A percentile compares a stretch with the other conserved stretches of the same genome.
Evolutionary conservation across 2,797 vertebrate genomes (phyloP).

Genomic region (Potorous gilbertii): DNA sequence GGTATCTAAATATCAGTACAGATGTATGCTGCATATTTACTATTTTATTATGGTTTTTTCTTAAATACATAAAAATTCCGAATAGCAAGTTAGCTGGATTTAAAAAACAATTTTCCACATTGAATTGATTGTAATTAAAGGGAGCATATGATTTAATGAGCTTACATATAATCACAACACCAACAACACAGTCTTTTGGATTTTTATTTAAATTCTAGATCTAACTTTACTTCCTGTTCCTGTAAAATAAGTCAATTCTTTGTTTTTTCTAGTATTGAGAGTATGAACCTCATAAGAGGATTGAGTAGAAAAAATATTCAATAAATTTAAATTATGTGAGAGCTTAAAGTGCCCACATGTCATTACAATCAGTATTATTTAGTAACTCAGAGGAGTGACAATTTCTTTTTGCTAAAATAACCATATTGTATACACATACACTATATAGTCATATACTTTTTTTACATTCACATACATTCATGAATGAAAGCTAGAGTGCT

Average conservation of each 20-base stretch:
- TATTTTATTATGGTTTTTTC: background rate
- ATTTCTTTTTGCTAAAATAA: background rate
- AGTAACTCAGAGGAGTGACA: background rate
- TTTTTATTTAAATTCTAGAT: conserved; percentile 51
- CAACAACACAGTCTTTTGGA: conserved; percentile 20
- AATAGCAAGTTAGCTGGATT: background rate
- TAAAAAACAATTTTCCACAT: background rate
- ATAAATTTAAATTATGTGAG: conserved; percentile 10
- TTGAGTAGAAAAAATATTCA: conserved; percentile 33
- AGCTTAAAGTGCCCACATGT: conserved; percentile 29
- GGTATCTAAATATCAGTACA: background rate
- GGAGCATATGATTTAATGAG: background rate
- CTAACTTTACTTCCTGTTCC: background rate
- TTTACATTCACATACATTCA: background rate
- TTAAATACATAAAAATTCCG: background rate
- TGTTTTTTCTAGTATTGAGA: conserved; percentile 17
- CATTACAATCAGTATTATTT: background rate
- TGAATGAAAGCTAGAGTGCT: background rate
- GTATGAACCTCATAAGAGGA: conserved; percentile 16
- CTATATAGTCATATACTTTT: background rate
- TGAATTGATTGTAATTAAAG: conserved; percentile 6
- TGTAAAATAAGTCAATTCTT: conserved; percentile 40
- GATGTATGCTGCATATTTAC: background rate
- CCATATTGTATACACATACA: background rate
- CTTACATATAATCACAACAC: conserved; percentile 27